Base-by-base conservation (phyloP, 30 jellyfish, hydroid and myxozoan species). In the Nemopilema nomurai region DNA sequence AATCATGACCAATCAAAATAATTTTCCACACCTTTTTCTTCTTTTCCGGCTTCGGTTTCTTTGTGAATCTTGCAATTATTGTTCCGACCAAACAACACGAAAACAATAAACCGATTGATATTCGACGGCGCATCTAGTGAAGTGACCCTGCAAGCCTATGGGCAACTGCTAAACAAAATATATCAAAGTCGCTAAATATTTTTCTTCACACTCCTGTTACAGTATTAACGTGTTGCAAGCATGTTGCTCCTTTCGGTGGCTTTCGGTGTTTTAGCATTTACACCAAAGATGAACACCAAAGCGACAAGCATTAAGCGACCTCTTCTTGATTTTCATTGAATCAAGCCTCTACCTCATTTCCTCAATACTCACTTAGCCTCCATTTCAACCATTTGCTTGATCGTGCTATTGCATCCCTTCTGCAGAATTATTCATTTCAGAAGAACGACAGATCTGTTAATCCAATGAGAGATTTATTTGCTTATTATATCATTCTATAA, bases 1-100 rank as follows among this genome's bases (percentile, higher is more conserved):
- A 31, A 30, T 80, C 25, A 71, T 51, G 62, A 80, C 73, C 76
- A 67, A 52, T 80, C 81, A 30, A 57, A 32, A 80, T 80, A 31
- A 80, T 66, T 66, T 65, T 32, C 89, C 64, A 26, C 89, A 31
- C 74, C 81, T 57, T 80, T 80, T 66, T 80, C 71, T n/a, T 62
- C 77, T 26, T 65, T 73, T 32, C 83, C 69, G 83, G 20, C 69
- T 41, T 32, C 8, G 70, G 8, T 73, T 3, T 20, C 28, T 8
- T 32, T 73, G 57, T 41, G 13, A 13, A 13, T 41, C 57, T 6
- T 41, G 57, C 57, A 41, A 41, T 41, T 41, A 41, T 41, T 41
- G 9, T 41, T 41, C 57, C 57, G 57, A 41, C 13, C 57, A 41
- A 41, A 13, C 6, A 41, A 41, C 57, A 41, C 9, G 9, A 41